phyloP scores from a whole-genome alignment of 2,113 vertebrate genomes.

The Chaetura pelagica region DNA sequence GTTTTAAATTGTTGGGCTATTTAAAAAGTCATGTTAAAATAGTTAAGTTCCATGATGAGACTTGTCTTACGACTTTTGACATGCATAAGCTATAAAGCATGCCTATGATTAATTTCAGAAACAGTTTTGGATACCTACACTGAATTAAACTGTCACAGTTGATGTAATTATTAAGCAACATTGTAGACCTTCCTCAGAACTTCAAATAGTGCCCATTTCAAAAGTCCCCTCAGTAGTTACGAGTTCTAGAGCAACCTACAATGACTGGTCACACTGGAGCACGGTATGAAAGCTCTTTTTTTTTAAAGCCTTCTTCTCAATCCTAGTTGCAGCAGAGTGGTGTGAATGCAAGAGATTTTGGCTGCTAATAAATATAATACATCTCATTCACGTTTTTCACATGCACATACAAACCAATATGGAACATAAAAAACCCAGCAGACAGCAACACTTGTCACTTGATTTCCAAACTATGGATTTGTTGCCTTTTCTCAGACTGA shows the following conservation, averaged over 20 bases:
- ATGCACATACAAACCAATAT: not conserved
- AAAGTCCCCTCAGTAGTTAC: constrained; percentile 42
- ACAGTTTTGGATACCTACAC: constrained; percentile 19
- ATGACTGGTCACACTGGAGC: constrained; percentile 17
- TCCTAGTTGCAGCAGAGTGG: not conserved
- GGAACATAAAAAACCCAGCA: not conserved
- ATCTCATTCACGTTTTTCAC: not conserved
- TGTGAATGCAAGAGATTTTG: constrained; percentile 14
- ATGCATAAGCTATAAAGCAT: constrained; percentile 19
- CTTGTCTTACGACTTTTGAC: constrained; percentile 38
- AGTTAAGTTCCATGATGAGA: constrained; percentile 1
- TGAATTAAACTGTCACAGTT: constrained; percentile 52
- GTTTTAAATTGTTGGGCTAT: not conserved
- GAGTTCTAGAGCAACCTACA: constrained; percentile 26
- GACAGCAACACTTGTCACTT: not conserved
- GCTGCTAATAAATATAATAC: constrained; percentile 18
- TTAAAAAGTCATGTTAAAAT: constrained; percentile 39
- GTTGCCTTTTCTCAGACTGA: not conserved
- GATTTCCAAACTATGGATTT: not conserved
- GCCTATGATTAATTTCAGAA: constrained; percentile 51
- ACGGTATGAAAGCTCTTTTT: constrained; percentile 34
- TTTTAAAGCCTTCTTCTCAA: not conserved
- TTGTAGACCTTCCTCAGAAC: constrained; percentile 44
- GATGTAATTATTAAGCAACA: constrained; percentile 60
- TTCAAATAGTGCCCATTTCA: constrained; percentile 50